Evolutionary conservation across 2,888 invertebrate genomes (phyloP), one percentile per base, ranked within the genome.

Genomic region (Polydrusus tereticollis): DNA sequence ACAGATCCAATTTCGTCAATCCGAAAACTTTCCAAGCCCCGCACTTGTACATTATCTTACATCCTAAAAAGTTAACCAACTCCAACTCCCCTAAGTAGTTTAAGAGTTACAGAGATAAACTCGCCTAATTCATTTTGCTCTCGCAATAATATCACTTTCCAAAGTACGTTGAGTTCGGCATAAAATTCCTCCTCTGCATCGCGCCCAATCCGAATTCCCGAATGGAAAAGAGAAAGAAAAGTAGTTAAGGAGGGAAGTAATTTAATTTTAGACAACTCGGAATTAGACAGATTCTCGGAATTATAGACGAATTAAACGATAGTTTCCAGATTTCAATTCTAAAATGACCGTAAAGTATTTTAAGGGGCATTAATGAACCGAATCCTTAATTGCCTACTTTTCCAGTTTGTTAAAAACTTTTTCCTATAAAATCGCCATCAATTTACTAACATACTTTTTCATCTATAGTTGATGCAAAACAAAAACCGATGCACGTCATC

Each of bases 101-200:
- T 62, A 62, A 18, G n/a, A 45, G 62, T 29, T 12, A n/a, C n/a
- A 33, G 33, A 62, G 47, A 62, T 62, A 62, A 62, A 62, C 62
- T 62, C 45, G 21, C 41, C 45, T 23, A 47, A 47, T 47, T 23
- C 47, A 47, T 47, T 47, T 47, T 47, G 21, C 21, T 47, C 47
- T n/a, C 21, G 8, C n/a, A n/a, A 47, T 47, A 47, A 47, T 21
- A 47, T 21, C 23, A 47, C 47, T 47, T 47, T 45, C 1, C 10
- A 47, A 47, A 47, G 47, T 47, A 47, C 47, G 47, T 47, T 47
- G 21, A 21, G 21, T 20, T 21, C 16, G 16, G n/a, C 14, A 52
- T 52, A 29, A 26, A 45, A 14, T 8, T 5, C 3, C 6, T 50
- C 23, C 18, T 23, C 3, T 1, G 14, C 41, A 16, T 26, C 4